Percentiles rank a stretch among this genome's conserved stretches.
Evolutionary conservation across 2,888 invertebrate genomes (phyloP).

Genomic region (Beris chalybata): DNA sequence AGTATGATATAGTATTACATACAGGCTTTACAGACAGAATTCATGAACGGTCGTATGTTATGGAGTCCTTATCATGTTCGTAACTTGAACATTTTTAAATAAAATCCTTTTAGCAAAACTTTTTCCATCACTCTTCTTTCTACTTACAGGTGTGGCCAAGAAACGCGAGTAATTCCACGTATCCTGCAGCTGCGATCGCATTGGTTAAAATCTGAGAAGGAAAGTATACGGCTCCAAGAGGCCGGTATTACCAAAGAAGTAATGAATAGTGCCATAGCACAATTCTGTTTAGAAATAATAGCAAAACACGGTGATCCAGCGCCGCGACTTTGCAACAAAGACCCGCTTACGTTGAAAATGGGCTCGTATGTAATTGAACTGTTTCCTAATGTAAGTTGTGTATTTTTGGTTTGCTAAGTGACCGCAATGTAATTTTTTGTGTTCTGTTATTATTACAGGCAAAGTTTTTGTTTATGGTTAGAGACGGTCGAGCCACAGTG

Average conservation of each 20-base stretch:
- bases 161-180: conserved; percentile 94
- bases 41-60: too few relatives aligned
- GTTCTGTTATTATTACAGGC: conserved; percentile 57
- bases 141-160: conserved; percentile 83
- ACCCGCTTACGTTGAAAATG: conserved; percentile 96
- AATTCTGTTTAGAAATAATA: conserved; percentile 95
- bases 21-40: too few relatives aligned
- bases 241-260: conserved; percentile 92
- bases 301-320: conserved; percentile 96
- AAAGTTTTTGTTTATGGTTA: conserved; percentile 97
- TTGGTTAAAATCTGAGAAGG: conserved; percentile 93
- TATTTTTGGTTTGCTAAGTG: neutral
- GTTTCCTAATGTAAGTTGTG: conserved; percentile 76
- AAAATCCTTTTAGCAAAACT: too few relatives aligned
- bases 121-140: conserved; percentile 10
- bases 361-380: conserved; percentile 91
- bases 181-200: conserved; percentile 93
- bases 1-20: too few relatives aligned
- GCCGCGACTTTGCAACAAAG: conserved; percentile 95
- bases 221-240: conserved; percentile 85
- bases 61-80: too few relatives aligned
- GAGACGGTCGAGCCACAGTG: conserved; percentile 97
- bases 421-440: neutral
- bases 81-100: too few relatives aligned
- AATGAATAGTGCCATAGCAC: conserved; percentile 92